Evolutionary conservation across 2,888 invertebrate genomes (phyloP), one percentile per base, ranked within the genome.

Genomic region (Plagodis pulveraria): DNA sequence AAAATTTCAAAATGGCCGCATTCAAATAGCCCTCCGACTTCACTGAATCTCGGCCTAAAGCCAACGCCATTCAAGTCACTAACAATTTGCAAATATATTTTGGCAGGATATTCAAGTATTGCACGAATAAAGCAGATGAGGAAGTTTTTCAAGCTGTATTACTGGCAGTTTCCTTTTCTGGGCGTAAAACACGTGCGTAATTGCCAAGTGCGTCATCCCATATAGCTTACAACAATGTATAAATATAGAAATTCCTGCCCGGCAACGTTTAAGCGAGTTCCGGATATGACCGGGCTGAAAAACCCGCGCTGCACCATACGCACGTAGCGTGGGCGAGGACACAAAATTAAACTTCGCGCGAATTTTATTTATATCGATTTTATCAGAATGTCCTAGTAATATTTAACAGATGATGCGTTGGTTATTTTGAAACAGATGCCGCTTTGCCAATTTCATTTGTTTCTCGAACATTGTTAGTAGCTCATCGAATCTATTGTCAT

Each of bases 261-360:
- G 53, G 61, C 44, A 58, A 58, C 58, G 45, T 10, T 6, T 40
- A 42, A 43, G 56, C 50, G 52, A 43, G 48, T 57, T 61, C 55
- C 72, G 67, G 71, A 72, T 71, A 50, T 65, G 65, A 66, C 58
- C 62, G 55, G 45, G 57, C 65, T 41, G 32, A 53, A 52, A 51
- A 66, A 72, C 69, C 54, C 50, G 49, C 10, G 51, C n/a, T 43
- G 12, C 9, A 12, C n/a, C 32, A 48, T 8, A 9, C 22, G 47
- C 41, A 32, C 44, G 44, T 10, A 49, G 35, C 8, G 50, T 53
- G 46, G 42, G 50, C 46, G 50, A n/a, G 56, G 61, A 56, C 54
- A 40, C 70, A 52, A 62, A 65, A 66, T 66, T 62, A 41, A 49
- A 42, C 54, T 57, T 48, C 59, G 55, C 63, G 65, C 45, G 58